Conservation (phyloP, 1,140 invertebrate genomes). For the Brachionus manjavacas region DNA sequence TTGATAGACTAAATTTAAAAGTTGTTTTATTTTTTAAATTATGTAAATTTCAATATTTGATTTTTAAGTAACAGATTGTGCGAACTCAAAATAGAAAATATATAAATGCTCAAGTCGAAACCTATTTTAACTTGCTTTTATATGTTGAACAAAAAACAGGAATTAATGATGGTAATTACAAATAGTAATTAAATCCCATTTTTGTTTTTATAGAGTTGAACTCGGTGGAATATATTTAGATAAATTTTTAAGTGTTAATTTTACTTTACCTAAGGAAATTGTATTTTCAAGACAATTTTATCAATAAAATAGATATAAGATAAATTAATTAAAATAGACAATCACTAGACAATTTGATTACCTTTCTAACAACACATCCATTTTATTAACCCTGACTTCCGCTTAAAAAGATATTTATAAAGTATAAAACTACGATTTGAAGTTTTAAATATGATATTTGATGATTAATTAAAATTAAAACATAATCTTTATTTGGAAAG, state of each 20-base stretch:
- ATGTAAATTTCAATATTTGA: not conserved
- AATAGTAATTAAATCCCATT: too few relatives aligned
- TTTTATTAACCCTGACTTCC: not conserved
- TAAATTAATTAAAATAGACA: not conserved
- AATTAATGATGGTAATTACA: too few relatives aligned
- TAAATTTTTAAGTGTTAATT: not conserved
- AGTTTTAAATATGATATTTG: not conserved
- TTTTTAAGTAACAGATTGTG: not conserved
- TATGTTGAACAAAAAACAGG: too few relatives aligned
- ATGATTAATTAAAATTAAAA: too few relatives aligned
- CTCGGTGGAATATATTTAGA: not conserved
- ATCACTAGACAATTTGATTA: not conserved
- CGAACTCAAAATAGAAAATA: not conserved
- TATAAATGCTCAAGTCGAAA: not conserved
- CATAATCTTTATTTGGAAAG: too few relatives aligned
- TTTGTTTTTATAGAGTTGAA: not conserved
- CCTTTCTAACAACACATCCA: not conserved
- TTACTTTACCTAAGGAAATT: not conserved
- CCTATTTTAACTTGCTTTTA: not conserved
- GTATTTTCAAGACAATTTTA: not conserved
- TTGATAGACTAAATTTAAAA: too few relatives aligned
- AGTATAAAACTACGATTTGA: not conserved
- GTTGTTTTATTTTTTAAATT: not conserved
- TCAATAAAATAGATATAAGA: not conserved
- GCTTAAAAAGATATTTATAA: not conserved